A percentile compares a stretch with the other conserved stretches of the same genome.
These are phyloP conservation scores for Papilio polyxenes DNA, from an alignment of 1,140 invertebrate species.

Conservation along the genomic window DNA sequence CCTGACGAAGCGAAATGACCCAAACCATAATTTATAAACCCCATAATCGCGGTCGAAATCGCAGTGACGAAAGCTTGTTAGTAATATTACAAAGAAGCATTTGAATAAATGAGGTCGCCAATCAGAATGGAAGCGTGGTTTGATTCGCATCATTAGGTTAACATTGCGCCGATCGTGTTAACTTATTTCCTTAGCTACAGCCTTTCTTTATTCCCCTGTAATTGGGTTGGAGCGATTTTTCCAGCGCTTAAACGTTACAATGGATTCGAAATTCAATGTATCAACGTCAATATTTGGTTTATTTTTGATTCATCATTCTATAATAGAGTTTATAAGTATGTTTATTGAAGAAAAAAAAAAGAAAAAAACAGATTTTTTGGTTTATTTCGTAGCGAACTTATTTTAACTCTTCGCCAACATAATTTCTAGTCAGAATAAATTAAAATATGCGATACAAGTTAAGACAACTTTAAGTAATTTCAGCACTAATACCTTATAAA, in stretches of 20 bases:
- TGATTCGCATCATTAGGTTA: slow-evolving; percentile 34
- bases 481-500: neutral
- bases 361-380: no score
- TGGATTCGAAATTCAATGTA: slow-evolving; percentile 11
- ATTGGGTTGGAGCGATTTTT: slow-evolving; percentile 34
- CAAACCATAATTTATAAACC: slow-evolving; percentile 9
- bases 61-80: slow-evolving; percentile 30
- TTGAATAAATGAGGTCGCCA: slow-evolving; percentile 38
- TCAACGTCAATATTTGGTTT: neutral
- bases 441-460: slow-evolving; percentile 3
- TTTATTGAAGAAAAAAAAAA: neutral
- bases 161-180: slow-evolving; percentile 34
- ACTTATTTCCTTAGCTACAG: slow-evolving; percentile 33
- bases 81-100: slow-evolving; percentile 29
- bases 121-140: slow-evolving; percentile 25
- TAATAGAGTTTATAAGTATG: neutral
- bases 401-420: no score
- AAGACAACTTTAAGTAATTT: neutral
- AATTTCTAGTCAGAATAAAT: no score
- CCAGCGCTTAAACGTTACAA: neutral
- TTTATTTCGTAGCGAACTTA: no score
- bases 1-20: neutral
- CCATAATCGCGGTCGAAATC: neutral
- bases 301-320: neutral
- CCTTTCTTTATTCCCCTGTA: slow-evolving; percentile 28